These are phyloP conservation scores for Ridgeia piscesae DNA, from an alignment of 1,140 invertebrate genomes.

Conservation along the genomic window DNA sequence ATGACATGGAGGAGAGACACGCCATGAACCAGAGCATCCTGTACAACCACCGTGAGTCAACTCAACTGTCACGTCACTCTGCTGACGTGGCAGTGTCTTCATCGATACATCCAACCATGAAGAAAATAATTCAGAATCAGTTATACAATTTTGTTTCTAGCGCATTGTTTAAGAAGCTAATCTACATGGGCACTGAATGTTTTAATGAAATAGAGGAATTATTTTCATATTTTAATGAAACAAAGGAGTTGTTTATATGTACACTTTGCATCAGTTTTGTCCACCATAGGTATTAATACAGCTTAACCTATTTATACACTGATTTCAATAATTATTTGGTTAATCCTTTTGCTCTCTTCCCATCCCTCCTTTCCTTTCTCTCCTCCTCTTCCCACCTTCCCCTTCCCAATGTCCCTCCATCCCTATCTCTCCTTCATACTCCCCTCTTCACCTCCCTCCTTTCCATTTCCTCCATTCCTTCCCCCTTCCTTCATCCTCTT, in stretches of 20 bases:
- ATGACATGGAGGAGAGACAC: constrained; percentile 38
- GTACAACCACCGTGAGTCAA: constrained; percentile 52
- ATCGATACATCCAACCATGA: background rate
- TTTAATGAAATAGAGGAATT: background rate
- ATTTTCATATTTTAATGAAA: background rate
- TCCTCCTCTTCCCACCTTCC: too few species aligned
- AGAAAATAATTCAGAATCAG: background rate
- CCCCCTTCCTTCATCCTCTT: too few species aligned
- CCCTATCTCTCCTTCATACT: too few species aligned
- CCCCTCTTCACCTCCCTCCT: too few species aligned
- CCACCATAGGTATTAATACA: background rate
- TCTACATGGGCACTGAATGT: background rate
- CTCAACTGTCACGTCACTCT: background rate
- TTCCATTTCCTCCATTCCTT: too few species aligned
- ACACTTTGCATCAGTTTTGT: background rate
- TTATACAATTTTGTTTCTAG: background rate
- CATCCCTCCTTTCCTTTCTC: background rate
- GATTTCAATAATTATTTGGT: background rate
- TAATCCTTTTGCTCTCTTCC: background rate
- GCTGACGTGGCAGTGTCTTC: background rate
- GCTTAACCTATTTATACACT: background rate
- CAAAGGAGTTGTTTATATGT: background rate
- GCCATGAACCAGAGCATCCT: constrained; percentile 57
- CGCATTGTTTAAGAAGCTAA: background rate
- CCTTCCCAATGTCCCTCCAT: too few species aligned